Base-by-base conservation (phyloP, 2,888 invertebrate genomes). In the Leptopilina syphax region DNA sequence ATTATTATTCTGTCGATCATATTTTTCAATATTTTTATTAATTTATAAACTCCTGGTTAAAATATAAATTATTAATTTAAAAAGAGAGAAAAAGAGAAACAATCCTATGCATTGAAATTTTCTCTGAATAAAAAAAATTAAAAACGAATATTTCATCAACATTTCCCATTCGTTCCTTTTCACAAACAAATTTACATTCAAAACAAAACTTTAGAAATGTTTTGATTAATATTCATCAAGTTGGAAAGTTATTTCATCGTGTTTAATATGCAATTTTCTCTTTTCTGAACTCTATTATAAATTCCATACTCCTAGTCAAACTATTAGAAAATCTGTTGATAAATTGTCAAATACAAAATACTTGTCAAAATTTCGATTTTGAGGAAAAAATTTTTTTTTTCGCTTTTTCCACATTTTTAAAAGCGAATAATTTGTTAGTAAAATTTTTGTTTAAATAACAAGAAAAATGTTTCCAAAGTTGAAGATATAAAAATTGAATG, bases 181-280 rank as follows among this genome's bases (percentile, higher is more conserved):
- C 63, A 63, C 24, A 63, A 60, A 60, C 60, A 60, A 63, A 63
- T 63, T 63, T 63, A 63, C 63, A 63, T 63, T 63, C 63, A 63
- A 63, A 63, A 63, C 63, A 63, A 63, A 63, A 63, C 63, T 63
- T 63, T 63, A 63, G 63, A 63, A 63, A 63, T 63, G 63, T 63
- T 63, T 63, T 63, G 63, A 63, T 63, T 63, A 63, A 63, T 63
- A 63, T 63, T 63, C 63, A 63, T 63, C 63, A 63, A 63, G 63
- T 63, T 63, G 63, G 18, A 63, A 63, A 63, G 63, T 63, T 63
- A 63, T 63, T 63, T 63, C 63, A 63, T 63, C 63, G 63, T 63
- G 27, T 27, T 54, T 27, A 70, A 24, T 70, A 70, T 70, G 50
- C 54, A 70, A 27, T 54, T 54, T 54, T 54, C 13, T 70, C 54